Conservation (phyloP, 2,113 vertebrate species). For the Corythaeola cristata region DNA sequence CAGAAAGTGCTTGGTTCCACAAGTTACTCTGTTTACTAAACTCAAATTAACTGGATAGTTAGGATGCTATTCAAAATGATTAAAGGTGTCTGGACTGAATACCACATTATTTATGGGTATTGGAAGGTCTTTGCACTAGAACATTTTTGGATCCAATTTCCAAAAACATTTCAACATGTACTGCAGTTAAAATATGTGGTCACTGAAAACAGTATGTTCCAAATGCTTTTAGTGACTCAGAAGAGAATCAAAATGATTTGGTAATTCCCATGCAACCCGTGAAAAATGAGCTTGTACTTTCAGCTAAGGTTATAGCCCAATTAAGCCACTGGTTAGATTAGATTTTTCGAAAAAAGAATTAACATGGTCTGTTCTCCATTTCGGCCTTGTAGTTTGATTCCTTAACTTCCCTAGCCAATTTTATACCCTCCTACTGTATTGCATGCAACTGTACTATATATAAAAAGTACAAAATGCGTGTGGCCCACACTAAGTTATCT, state of each 20-base stretch:
- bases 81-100: slow-evolving; percentile 39
- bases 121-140: slow-evolving; percentile 15
- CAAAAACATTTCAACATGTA: slow-evolving; percentile 62
- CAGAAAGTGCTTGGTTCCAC: neutral
- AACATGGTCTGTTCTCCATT: neutral
- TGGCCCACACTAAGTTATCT: neutral
- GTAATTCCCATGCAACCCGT: slow-evolving; percentile 47
- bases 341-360: neutral
- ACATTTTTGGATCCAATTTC: slow-evolving; percentile 51
- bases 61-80: neutral
- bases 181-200: slow-evolving; percentile 62
- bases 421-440: neutral
- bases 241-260: slow-evolving; percentile 25
- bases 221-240: slow-evolving; percentile 54
- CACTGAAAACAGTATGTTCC: slow-evolving; percentile 61
- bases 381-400: neutral
- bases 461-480: neutral
- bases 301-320: neutral
- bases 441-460: neutral
- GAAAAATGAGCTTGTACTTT: slow-evolving; percentile 23
- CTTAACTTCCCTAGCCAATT: neutral
- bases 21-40: neutral
- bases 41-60: neutral
- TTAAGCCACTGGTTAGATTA: neutral
- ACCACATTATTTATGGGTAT: slow-evolving; percentile 7